Base-by-base conservation (phyloP, 92 coral and sea anemone species). In the Heliopora coerulea region DNA sequence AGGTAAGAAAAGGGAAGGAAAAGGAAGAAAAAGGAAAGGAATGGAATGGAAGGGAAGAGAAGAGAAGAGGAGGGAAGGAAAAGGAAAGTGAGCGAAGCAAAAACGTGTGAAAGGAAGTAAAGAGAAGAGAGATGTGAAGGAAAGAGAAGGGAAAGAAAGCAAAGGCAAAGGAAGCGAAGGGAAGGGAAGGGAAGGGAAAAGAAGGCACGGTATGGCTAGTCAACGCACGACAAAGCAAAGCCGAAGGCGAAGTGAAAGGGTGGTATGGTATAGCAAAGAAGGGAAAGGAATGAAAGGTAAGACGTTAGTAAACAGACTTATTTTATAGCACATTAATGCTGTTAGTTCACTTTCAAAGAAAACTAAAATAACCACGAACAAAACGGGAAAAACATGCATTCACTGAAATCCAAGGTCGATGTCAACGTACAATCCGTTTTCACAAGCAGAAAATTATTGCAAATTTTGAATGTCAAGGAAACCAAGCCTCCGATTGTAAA, bases 351-450 rank as follows among this genome's bases (percentile, higher is more conserved):
- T 69, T 56, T 69, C 76, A 32, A 69, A 50, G 33, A 69, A 69
- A 69, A 69, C 52, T 7, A 69, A 62, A 30, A 69, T 69, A 13
- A 69, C 46, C 15, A 69, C 76, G 33, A 69, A 69, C 46, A 54
- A 50, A 32, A 62, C 76, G 29, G 76, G 76, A 31, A 69, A 69
- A 69, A 25, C 62, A 18, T 62, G 49, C 23, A 69, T 30, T 21
- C n/a, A 69, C 76, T 13, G 62, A 34, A 42, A 69, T 32, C 65
- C 29, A 81, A 81, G 57, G 64, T 81, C 30, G 81, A 76, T 56
- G 57, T 62, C 32, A 49, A 62, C 68, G 56, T 64, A 49, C 75
- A 81, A 64, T 82, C 82, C 48, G 30, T 65, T 15, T 42, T 21
- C 15, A 31, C 61, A 60, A 73, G 73, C 44, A 62, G 29, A 7